Conservation (phyloP, 2,888 invertebrate genomes). For the Mimachlamys varia region DNA sequence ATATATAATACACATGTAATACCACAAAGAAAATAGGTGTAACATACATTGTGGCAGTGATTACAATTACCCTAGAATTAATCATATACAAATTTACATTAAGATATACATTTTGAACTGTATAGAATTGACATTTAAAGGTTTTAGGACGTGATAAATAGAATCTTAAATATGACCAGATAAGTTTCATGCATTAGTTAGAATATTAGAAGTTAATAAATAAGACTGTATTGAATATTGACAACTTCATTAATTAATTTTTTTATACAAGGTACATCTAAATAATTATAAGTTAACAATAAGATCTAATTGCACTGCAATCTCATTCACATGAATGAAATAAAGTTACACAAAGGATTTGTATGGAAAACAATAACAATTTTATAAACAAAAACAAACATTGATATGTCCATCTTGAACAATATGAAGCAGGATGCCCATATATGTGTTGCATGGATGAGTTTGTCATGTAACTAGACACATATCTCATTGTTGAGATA, state of each 20-base stretch:
- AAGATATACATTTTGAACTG: too few species aligned
- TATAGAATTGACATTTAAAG: too few species aligned
- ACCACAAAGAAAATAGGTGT: too few species aligned
- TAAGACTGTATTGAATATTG: neutral
- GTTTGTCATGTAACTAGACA: neutral
- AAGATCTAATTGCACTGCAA: neutral
- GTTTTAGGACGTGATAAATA: neutral
- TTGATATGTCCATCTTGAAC: neutral
- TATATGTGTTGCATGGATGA: neutral
- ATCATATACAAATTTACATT: too few species aligned
- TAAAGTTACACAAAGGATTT: neutral
- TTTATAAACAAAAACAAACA: neutral
- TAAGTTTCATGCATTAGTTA: neutral
- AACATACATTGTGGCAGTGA: too few species aligned
- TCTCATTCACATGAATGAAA: neutral
- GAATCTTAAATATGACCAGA: neutral
- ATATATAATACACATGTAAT: too few species aligned
- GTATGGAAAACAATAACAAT: neutral
- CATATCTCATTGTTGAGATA: conserved; percentile 63
- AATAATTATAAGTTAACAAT: too few species aligned
- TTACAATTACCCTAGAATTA: too few species aligned
- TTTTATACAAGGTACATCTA: neutral
- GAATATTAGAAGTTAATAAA: neutral
- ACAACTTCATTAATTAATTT: neutral
- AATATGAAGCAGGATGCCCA: neutral